Evolutionary conservation across 2,113 vertebrate genomes (phyloP), one percentile per base, ranked within the genome.

Genomic region (Dendrocopos noguchii): DNA sequence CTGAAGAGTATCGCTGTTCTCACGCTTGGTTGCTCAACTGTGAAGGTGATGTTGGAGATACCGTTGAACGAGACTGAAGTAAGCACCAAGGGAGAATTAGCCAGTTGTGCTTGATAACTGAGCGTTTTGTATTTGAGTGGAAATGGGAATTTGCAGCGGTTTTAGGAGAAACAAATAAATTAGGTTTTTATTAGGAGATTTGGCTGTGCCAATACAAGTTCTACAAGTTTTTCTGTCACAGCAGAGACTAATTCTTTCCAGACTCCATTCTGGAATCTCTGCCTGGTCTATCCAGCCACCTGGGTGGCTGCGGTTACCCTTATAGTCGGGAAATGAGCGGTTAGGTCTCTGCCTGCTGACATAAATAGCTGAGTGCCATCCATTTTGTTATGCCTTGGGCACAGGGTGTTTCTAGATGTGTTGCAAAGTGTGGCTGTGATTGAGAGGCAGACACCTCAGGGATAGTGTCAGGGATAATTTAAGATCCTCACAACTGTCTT

Each of bases 1-100:
- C 31, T 36, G n/a, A n/a, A 66, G 83, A 80, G 70, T 64, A 78
- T 90, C 64, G 36, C 61, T 6, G 2, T 86, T 93, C 55, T 93
- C 78, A 79, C 0, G 47, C 57, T 81, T 94, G 93, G 84, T 31
- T 93, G 93, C 83, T 93, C 77, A 88, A 3, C 70, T 92, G 86
- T 92, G 90, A 75, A 78, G 78, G 70, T 79, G 77, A 75, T 86
- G 55, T 67, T 60, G 66, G 66, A 52, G 80, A 60, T 87, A 29
- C 57, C 63, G 74, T 2, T 76, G 87, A 93, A 56, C 3, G 2
- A 61, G 53, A 11, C 50, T 15, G 19, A 72, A 86, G 75, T 14
- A 36, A 71, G 77, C 33, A 71, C 47, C 50, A 20, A 22, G 1
- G 12, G 71, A 78, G 63, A 64, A 87, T 88, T 81, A 84, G 31